Evolutionary conservation across 2,797 vertebrate genomes (phyloP).

Genomic region (Catamblyrhynchus diadema): DNA sequence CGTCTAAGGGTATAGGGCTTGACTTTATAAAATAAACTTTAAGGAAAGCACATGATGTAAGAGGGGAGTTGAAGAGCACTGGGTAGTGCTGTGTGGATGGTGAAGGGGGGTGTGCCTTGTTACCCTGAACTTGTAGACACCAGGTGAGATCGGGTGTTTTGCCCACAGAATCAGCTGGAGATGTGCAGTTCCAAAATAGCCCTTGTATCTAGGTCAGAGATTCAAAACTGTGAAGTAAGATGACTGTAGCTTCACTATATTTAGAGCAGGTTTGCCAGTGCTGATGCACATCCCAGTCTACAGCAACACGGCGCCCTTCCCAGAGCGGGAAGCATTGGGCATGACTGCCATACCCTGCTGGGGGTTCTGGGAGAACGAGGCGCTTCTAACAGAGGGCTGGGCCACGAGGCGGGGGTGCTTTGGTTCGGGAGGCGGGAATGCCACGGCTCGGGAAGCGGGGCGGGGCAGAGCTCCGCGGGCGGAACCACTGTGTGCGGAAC

Average conservation of each 20-base stretch:
- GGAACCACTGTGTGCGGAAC: neutral
- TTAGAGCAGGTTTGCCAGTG: neutral
- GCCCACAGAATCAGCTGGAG: neutral
- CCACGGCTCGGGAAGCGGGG: neutral
- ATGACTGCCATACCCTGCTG: rapidly evolving
- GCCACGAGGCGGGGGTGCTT: neutral
- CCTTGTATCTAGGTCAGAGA: neutral
- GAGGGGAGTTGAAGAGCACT: neutral
- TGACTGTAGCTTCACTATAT: neutral
- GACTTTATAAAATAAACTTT: neutral
- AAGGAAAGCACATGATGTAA: neutral
- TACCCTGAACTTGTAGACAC: neutral
- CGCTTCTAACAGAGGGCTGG: rapidly evolving
- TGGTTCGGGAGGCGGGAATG: too few species aligned
- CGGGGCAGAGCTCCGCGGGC: neutral
- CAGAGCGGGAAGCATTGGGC: neutral
- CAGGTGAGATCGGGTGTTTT: rapidly evolving
- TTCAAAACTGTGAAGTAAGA: neutral
- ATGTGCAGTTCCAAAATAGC: neutral
- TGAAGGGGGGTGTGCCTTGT: rapidly evolving
- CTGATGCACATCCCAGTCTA: neutral
- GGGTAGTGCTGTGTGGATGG: neutral
- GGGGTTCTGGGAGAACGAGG: too few species aligned
- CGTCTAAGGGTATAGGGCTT: neutral
- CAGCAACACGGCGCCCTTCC: neutral